phyloP scores from a whole-genome alignment of 2,113 vertebrate genomes.

The Pseudonaja textilis region DNA sequence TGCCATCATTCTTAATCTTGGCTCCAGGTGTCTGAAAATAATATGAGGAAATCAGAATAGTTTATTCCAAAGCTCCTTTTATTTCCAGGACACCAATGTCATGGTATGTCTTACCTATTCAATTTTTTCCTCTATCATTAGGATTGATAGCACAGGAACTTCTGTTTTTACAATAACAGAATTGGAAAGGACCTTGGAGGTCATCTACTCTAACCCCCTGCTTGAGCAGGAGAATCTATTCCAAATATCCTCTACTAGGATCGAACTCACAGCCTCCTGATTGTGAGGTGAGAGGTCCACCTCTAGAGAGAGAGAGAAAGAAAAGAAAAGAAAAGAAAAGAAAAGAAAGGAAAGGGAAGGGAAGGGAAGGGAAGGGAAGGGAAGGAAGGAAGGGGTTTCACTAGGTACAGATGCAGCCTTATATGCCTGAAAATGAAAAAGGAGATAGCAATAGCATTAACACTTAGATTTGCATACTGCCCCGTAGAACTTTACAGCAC shows the following conservation, averaged over 20 bases:
- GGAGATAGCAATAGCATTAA: neutral
- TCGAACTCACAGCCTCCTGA: too few species aligned
- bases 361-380: neutral
- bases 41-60: neutral
- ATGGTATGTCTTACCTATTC: neutral
- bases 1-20: conserved; percentile 24
- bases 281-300: too few species aligned
- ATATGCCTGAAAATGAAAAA: neutral
- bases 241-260: too few species aligned
- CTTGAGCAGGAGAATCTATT: too few species aligned
- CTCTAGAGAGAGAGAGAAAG: too few species aligned
- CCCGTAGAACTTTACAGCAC: too few species aligned
- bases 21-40: neutral
- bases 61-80: neutral
- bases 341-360: too few species aligned
- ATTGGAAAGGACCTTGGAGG: too few species aligned
- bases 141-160: neutral
- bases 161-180: neutral
- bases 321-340: too few species aligned
- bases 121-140: neutral
- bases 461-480: neutral
- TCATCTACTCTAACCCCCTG: too few species aligned
- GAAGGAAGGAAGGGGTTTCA: neutral
- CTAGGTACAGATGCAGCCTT: neutral
- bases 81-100: neutral